Conservation (phyloP, 2,888 invertebrate genomes). For the Scaptomyza cyrtandrae region DNA sequence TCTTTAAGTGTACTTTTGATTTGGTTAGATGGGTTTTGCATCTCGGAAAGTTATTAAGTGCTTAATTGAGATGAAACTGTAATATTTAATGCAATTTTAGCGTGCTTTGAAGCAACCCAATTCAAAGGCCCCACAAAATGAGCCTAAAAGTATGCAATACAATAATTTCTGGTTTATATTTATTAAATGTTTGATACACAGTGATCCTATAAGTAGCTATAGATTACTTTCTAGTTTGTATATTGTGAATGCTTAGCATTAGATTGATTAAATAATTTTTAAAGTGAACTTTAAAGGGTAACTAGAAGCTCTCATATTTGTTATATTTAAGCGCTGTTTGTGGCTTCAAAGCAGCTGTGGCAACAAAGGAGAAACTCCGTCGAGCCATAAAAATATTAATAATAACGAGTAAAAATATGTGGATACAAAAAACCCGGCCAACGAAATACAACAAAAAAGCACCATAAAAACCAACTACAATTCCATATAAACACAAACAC, state of each 20-base stretch:
- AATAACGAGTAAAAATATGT: conserved; percentile 44
- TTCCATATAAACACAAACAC: background rate
- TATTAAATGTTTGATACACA: too few relatives aligned
- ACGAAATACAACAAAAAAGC: conserved; percentile 10
- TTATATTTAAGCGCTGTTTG: conserved; percentile 31
- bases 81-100: too few relatives aligned
- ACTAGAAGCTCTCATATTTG: background rate
- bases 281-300: conserved; percentile 1
- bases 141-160: too few relatives aligned
- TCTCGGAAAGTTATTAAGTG: too few relatives aligned
- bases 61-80: too few relatives aligned
- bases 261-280: background rate
- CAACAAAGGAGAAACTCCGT: conserved; percentile 36
- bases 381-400: conserved; percentile 51
- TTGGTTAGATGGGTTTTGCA: background rate
- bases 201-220: background rate
- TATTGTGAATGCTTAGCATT: background rate
- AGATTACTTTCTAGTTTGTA: background rate
- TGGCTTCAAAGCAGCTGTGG: conserved; percentile 35
- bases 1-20: too few relatives aligned
- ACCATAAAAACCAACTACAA: background rate
- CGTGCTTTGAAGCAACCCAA: too few relatives aligned
- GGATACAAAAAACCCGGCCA: conserved; percentile 26
- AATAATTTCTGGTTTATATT: too few relatives aligned
- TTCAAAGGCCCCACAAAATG: too few relatives aligned